Conservation (phyloP, 2,888 invertebrate species). For the Onthophagus sagittarius region DNA sequence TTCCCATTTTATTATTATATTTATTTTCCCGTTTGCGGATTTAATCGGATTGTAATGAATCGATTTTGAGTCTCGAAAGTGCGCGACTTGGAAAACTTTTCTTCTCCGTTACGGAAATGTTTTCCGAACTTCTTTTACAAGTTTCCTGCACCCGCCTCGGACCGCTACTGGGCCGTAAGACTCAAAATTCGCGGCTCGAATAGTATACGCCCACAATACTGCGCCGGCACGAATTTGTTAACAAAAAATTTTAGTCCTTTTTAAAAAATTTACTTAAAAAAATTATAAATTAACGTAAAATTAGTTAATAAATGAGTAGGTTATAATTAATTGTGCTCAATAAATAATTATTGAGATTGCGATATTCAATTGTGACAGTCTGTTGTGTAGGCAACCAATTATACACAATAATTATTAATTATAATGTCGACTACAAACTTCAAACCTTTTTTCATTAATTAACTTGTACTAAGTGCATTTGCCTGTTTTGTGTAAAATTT, state of each 20-base stretch:
- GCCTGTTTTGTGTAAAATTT: too few relatives aligned
- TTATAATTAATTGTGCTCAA: too few relatives aligned
- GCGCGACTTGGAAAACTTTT: neutral
- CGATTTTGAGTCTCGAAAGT: neutral
- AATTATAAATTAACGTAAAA: too few relatives aligned
- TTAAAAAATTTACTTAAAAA: too few relatives aligned
- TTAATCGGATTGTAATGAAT: neutral
- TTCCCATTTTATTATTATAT: slow-evolving; percentile 23
- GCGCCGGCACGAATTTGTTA: neutral
- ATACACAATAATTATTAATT: too few relatives aligned
- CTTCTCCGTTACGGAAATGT: neutral
- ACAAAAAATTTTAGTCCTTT: neutral
- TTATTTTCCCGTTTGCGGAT: neutral
- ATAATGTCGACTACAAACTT: too few relatives aligned
- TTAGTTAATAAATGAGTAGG: too few relatives aligned
- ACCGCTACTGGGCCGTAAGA: neutral
- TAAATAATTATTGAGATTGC: too few relatives aligned
- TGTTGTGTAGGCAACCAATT: too few relatives aligned
- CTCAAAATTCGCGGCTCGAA: neutral
- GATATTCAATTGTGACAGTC: too few relatives aligned
- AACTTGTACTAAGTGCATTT: too few relatives aligned
- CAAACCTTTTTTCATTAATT: too few relatives aligned
- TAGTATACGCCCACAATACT: neutral
- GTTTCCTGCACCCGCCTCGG: neutral
- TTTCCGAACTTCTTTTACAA: neutral